Conservation (phyloP, 2,797 vertebrate genomes). For the Tiaroga cobitis region DNA sequence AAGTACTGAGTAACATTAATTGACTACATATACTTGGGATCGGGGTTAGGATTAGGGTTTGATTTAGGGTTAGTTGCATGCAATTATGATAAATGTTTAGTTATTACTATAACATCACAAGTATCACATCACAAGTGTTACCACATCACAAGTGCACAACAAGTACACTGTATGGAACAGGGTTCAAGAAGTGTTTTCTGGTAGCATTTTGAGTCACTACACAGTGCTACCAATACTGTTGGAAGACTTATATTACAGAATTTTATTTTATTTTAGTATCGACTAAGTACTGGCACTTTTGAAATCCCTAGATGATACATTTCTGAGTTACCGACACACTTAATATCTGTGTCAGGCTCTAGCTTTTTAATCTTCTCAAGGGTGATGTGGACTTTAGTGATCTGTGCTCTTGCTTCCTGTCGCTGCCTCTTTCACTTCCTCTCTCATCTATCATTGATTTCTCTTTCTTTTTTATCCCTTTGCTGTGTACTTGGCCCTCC, state of each 20-base stretch:
- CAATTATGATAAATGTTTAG: not conserved
- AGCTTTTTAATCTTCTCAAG: slow-evolving; percentile 36
- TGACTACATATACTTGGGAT: too few relatives aligned
- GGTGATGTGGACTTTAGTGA: slow-evolving; percentile 8
- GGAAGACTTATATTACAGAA: not conserved
- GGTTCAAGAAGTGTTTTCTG: not conserved
- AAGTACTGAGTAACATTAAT: not conserved
- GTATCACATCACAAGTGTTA: too few relatives aligned
- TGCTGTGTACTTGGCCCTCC: not conserved
- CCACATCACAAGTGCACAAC: not conserved
- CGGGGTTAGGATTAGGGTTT: not conserved
- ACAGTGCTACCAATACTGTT: not conserved
- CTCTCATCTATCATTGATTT: slow-evolving; percentile 12
- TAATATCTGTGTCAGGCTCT: slow-evolving; percentile 9
- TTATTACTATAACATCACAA: not conserved
- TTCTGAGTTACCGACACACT: slow-evolving; percentile 21
- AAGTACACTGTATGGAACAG: not conserved
- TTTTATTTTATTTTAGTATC: not conserved
- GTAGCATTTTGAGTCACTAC: not conserved
- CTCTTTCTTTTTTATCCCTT: not conserved
- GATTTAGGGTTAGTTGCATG: not conserved
- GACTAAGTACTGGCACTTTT: not conserved
- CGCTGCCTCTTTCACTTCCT: not conserved
- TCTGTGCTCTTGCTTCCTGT: slow-evolving; percentile 5
- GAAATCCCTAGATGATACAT: slow-evolving; percentile 8